These are phyloP conservation scores for Rhyacichthys aspro DNA, from an alignment of 2,797 vertebrate species.

Conservation along the genomic window DNA sequence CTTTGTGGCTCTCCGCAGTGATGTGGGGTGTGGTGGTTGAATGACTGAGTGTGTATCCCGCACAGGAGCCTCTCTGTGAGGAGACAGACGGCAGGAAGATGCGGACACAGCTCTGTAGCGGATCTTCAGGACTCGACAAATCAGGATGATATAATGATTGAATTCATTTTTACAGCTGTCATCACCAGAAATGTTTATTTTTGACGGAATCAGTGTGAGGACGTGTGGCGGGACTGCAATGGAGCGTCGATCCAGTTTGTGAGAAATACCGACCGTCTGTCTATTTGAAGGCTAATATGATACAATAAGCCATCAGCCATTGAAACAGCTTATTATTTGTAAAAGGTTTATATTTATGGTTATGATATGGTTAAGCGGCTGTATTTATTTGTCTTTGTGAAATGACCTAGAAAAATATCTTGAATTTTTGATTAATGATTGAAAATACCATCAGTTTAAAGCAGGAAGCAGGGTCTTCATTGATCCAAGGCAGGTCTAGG, in stretches of 20 bases:
- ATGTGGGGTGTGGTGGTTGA: slow-evolving; percentile 76
- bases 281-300: slow-evolving; percentile 29
- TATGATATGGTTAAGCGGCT: slow-evolving; percentile 5
- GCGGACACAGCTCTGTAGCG: slow-evolving; percentile 32
- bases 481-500: slow-evolving; percentile 16
- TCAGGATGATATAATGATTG: slow-evolving; percentile 16
- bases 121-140: slow-evolving; percentile 21
- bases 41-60: slow-evolving; percentile 43
- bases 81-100: slow-evolving; percentile 44
- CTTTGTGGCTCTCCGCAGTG: slow-evolving; percentile 72
- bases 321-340: slow-evolving; percentile 3
- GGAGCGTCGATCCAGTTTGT: slow-evolving; percentile 60
- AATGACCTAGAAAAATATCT: slow-evolving; percentile 28
- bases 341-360: neutral
- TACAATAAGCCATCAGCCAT: slow-evolving; percentile 45
- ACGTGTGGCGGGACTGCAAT: slow-evolving; percentile 45
- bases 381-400: slow-evolving; percentile 17
- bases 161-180: slow-evolving; percentile 19
- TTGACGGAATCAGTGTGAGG: slow-evolving; percentile 26
- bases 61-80: slow-evolving; percentile 58
- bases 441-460: slow-evolving; percentile 19
- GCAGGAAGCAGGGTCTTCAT: slow-evolving; percentile 8
- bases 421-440: slow-evolving; percentile 41
- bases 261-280: slow-evolving; percentile 52
- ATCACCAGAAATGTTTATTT: slow-evolving; percentile 22